phyloP scores from a whole-genome alignment of 2,888 invertebrate species.

The Drosophila mettleri region DNA sequence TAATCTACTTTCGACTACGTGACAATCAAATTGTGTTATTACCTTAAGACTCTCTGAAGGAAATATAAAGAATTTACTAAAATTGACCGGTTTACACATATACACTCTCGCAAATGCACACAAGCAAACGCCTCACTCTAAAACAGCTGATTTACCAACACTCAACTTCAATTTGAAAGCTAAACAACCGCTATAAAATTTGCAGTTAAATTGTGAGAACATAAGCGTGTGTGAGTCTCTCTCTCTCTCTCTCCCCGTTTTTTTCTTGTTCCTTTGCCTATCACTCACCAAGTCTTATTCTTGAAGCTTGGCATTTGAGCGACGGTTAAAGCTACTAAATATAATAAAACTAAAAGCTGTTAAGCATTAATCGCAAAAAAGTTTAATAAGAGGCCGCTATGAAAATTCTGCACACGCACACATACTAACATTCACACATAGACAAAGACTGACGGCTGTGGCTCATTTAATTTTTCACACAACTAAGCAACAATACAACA shows the following conservation, averaged over 20 bases:
- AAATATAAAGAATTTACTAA: slow-evolving; percentile 1
- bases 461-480: slow-evolving; percentile 60
- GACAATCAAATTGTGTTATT: slow-evolving; percentile 8
- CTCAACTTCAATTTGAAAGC: slow-evolving; percentile 22
- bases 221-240: not conserved
- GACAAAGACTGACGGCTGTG: slow-evolving; percentile 31
- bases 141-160: slow-evolving; percentile 43
- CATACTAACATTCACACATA: slow-evolving; percentile 11
- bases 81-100: slow-evolving; percentile 10
- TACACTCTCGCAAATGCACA: not conserved
- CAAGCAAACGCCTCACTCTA: not conserved
- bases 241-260: not conserved
- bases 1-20: slow-evolving; percentile 18
- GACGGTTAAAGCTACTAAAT: slow-evolving; percentile 30
- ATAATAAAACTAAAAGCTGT: slow-evolving; percentile 36
- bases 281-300: slow-evolving; percentile 1
- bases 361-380: slow-evolving; percentile 47
- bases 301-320: slow-evolving; percentile 60
- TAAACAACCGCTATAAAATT: slow-evolving; percentile 32
- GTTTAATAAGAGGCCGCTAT: slow-evolving; percentile 29
- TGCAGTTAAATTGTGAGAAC: slow-evolving; percentile 11
- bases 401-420: slow-evolving; percentile 28
- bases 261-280: not conserved
- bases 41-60: not conserved
- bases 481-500: slow-evolving; percentile 27